Base-by-base conservation (phyloP, 2,113 vertebrate species). In the Sturnus vulgaris region DNA sequence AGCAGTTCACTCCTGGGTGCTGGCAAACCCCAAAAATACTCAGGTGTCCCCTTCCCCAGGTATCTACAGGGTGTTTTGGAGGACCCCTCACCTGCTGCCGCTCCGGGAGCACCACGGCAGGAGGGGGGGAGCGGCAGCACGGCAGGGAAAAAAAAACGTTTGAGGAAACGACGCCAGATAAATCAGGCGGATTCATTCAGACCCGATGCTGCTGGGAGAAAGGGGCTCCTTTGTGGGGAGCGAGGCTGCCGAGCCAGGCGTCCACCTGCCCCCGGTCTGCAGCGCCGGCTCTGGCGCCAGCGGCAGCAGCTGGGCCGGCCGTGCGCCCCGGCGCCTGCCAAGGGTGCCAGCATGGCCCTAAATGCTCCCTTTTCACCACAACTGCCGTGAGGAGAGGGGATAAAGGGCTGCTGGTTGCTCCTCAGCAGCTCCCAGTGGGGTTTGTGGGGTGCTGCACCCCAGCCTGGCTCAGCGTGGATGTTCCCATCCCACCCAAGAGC, bases 161-260 rank as follows among this genome's bases (percentile, higher is more conserved):
- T 11, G 93, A 96, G 93, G 95, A 93, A 95, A 75, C 46, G 70
- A 59, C 19, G 63, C 91, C 89, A 87, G 85, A 79, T 88, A 86
- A 93, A 94, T 91, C 91, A 92, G 86, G 47, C 31, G 13, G 77
- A 55, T 94, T 24, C 93, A 95, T 96, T 95, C 84, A 91, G 86
- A 15, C 33, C 76, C 30, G 5, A 46, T 10, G 40, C 35, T 78
- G 65, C 47, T 12, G 0, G 3, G 72, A 92, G 94, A 95, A 93
- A 93, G 88, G 88, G 89, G 65, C 1, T 24, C 80, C 86, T 93
- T 88, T 93, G 92, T 93, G 76, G 88, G 82, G 68, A 90, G 70
- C 15, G 40, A 77, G 71, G 91, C 72, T 24, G 53, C 76, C 22
- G 68, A 84, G 89, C 86, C 95, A 90, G 92, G 88, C 47, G 28